A percentile compares a stretch with the other conserved stretches of the same genome.
These are phyloP conservation scores for Psammodynastes pulverulentus DNA, from an alignment of 2,113 vertebrate species.

Conservation along the genomic window DNA sequence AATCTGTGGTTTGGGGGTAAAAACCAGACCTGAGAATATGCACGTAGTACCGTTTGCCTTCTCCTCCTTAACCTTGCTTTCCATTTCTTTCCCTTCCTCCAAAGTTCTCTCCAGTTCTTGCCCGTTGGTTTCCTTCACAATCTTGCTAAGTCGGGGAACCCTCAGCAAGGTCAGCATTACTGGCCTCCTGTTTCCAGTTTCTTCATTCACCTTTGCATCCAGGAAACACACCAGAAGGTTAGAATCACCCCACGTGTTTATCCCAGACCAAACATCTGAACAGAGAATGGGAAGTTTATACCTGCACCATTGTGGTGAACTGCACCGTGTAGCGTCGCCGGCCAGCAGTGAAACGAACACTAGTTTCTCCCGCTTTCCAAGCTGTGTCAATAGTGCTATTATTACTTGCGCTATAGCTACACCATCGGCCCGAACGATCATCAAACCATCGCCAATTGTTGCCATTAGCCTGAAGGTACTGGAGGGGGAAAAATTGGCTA, in stretches of 20 bases:
- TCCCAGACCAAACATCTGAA: neutral
- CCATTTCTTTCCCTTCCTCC: constrained; percentile 72
- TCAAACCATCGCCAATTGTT: constrained; percentile 98
- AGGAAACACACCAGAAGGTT: neutral
- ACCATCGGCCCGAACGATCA: constrained; percentile 92
- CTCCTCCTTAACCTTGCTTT: constrained; percentile 68
- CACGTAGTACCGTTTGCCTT: constrained; percentile 58
- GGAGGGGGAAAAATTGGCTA: constrained; percentile 2
- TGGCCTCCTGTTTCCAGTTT: constrained; percentile 88
- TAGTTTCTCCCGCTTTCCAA: constrained; percentile 90
- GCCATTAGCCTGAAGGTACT: constrained; percentile 90
- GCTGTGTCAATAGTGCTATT: constrained; percentile 93
- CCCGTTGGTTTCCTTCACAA: constrained; percentile 75
- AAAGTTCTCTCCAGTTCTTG: constrained; percentile 81
- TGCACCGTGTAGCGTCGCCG: constrained; percentile 90
- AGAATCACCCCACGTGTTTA: neutral
- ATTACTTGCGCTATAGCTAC: constrained; percentile 92
- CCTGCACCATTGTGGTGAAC: constrained; percentile 96
- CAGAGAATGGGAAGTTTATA: constrained; percentile 43
- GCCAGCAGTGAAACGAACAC: constrained; percentile 91
- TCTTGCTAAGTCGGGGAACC: constrained; percentile 78
- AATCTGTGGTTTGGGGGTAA: neutral
- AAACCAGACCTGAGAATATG: neutral
- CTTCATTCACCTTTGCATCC: constrained; percentile 83
- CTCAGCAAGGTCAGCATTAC: constrained; percentile 90